Base-by-base conservation (phyloP, 1,140 invertebrate genomes). In the Cydia fagiglandana region DNA sequence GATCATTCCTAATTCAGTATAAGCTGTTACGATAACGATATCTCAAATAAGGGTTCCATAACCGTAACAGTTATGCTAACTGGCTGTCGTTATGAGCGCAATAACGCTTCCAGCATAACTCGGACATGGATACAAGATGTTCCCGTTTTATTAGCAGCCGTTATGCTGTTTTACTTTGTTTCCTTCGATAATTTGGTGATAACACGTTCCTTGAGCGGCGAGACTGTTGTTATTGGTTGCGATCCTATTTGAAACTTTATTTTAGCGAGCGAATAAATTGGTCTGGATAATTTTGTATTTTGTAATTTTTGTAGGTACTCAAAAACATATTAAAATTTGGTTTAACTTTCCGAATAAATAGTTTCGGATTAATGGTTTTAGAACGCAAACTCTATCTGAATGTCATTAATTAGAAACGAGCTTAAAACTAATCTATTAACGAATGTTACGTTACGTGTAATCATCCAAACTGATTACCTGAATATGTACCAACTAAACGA, bases 1-100 rank as follows among this genome's bases (percentile, higher is more conserved):
- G 66, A 41, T 70, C 34, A 41, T 38, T 10, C 38, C 66, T 70
- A 76, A 75, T 80, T 73, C 75, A 41, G 66, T 73, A 77, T 77
- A 56, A 84, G 87, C 77, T 82, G 83, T 85, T 85, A 85, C 77
- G 81, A 78, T 85, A 82, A 85, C 82, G 80, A 75, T 78, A 50
- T 45, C 64, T 70, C 66, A 70, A 70, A 70, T 70, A 70, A 70
- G 66, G 66, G 66, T 70, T 38, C 66, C 66, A 70, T 70, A 70
- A 70, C 66, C 66, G 13, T 70, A 70, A 70, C 66, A 34, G 66
- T 70, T 70, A 17, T 70, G 66, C 66, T 70, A 70, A 70, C 66
- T 70, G 30, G 34, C n/a, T 38, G n/a, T 41, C 66, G 66, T 64
- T 75, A 64, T 64, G 74, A 70, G 30, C n/a, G 74, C 61, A 50